phyloP scores from a whole-genome alignment of 1,140 invertebrate genomes.

The Papilio polyxenes region DNA sequence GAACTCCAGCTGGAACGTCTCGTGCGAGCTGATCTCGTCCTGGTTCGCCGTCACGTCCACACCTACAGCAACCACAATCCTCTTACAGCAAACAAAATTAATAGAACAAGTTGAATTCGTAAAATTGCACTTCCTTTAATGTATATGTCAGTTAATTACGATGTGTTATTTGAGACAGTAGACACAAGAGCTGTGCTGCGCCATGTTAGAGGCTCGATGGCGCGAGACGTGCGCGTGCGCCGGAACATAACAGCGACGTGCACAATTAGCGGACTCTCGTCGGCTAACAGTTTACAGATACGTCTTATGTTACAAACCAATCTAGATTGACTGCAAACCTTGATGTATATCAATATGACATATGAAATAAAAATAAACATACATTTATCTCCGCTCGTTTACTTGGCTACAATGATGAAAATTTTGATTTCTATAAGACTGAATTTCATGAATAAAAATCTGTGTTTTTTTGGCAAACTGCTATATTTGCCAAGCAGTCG shows the following conservation, averaged over 20 bases:
- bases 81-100: background rate
- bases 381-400: no score
- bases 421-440: no score
- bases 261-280: background rate
- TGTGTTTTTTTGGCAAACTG: background rate
- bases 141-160: no score
- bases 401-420: no score
- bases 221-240: background rate
- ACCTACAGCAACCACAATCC: slow-evolving; percentile 86
- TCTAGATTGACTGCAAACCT: background rate
- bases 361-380: background rate
- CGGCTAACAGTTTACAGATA: background rate
- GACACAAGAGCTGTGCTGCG: background rate
- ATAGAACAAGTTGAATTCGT: no score
- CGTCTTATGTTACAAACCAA: background rate
- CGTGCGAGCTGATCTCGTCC: slow-evolving; percentile 96
- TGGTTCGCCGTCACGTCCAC: slow-evolving; percentile 99
- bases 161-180: no score
- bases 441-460: no score
- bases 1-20: slow-evolving; percentile 98
- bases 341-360: background rate
- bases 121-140: no score
- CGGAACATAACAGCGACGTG: background rate
- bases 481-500: no score
- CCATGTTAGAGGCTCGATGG: background rate